Base-by-base conservation (phyloP, 2,113 vertebrate genomes). In the Bufo bufo region DNA sequence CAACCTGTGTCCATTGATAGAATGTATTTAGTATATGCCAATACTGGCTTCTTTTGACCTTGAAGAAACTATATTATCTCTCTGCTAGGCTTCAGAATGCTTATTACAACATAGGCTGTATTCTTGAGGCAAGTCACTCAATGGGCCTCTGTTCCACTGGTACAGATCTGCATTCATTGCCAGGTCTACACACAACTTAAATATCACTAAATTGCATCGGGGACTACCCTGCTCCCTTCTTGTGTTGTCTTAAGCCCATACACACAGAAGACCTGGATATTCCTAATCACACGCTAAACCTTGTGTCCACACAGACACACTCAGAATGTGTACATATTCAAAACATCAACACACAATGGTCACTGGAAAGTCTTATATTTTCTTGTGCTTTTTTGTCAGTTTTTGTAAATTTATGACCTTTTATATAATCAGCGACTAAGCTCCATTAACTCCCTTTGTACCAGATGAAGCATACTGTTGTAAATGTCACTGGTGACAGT, bases 331-430 rank as follows among this genome's bases (percentile, higher is more conserved):
- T 58, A 78, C 82, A 78, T 84, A 84, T 88, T 88, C 49, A 88
- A 88, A 88, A 88, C 72, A 89, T 89, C 72, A 89, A 89, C 87
- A 84, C 87, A 89, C 87, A 84, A 45, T 63, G 72, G 59, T 89
- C 82, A 84, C 74, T 84, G 87, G 20, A 89, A 82, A 89, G 82
- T 84, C 72, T 84, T 89, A 78, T 89, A 84, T 89, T 89, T 89
- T 84, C 87, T 89, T 89, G 87, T 89, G 87, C 87, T 89, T 89
- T 88, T 83, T 84, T 72, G 47, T 61, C 65, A 87, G 78, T 74
- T 78, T 89, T 89, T 89, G 82, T 74, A 65, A 83, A 66, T 77
- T 78, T 84, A 84, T 59, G 80, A 89, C 81, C 80, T 84, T 89
- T 33, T 33, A 33, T 89, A 89, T 66, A 74, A 74, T 63, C 17